Evolutionary conservation across 2,797 vertebrate species (phyloP).

Genomic region (Acrossocheilus wenchowensis): DNA sequence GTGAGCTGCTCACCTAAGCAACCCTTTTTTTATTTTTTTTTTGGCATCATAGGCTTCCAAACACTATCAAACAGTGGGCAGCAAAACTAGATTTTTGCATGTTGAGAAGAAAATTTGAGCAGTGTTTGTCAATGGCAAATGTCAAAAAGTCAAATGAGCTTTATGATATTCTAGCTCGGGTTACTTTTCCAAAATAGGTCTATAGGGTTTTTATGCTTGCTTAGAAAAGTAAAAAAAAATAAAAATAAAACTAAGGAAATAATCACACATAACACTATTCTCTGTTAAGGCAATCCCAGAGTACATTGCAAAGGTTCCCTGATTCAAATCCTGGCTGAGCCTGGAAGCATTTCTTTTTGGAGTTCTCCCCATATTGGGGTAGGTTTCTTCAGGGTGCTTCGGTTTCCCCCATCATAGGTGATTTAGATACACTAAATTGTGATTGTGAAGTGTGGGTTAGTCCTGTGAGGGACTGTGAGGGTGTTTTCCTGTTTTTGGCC

Average conservation of each 20-base stretch:
- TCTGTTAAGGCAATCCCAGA: background rate
- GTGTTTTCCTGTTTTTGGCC: background rate
- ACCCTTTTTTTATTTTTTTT: background rate
- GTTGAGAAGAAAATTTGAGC: background rate
- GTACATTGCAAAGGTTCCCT: background rate
- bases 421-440: background rate
- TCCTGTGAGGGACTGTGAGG: background rate
- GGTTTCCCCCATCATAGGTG: background rate
- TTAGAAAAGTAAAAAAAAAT: background rate
- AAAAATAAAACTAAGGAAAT: background rate
- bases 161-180: background rate
- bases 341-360: background rate
- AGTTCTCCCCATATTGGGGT: background rate
- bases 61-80: background rate
- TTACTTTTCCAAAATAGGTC: background rate
- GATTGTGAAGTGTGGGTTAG: background rate
- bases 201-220: background rate
- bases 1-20: conserved; percentile 14
- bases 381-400: background rate
- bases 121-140: background rate
- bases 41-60: background rate
- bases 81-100: background rate
- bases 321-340: background rate
- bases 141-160: background rate
- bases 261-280: background rate